Conservation (phyloP, 35 echinoderm and acorn worm species). For the Apostichopus californicus region DNA sequence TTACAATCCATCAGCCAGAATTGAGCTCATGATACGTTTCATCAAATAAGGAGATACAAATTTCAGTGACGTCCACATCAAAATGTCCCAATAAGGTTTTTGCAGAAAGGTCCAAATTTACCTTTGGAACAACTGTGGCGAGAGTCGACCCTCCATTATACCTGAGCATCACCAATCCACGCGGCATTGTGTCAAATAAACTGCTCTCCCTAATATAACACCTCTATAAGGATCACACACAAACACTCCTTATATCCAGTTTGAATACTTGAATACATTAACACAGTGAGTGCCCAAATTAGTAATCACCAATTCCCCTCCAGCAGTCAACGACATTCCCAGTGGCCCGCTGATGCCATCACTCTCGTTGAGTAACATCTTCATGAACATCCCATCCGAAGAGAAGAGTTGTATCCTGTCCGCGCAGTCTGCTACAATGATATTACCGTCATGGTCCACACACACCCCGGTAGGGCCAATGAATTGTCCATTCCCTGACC, state of each 20-base stretch:
- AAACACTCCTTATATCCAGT: constrained; percentile 66
- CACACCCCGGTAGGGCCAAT: constrained; percentile 98
- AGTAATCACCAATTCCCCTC: constrained; percentile 91
- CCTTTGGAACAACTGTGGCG: not conserved
- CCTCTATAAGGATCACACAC: not conserved
- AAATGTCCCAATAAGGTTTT: too few species aligned
- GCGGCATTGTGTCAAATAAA: not conserved
- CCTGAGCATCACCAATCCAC: not conserved
- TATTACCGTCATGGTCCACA: constrained; percentile 92
- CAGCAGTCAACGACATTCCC: constrained; percentile 75
- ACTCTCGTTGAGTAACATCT: constrained; percentile 76
- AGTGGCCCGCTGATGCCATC: constrained; percentile 96
- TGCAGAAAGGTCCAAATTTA: too few species aligned
- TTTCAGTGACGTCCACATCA: too few species aligned
- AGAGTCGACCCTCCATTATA: not conserved
- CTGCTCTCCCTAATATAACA: not conserved
- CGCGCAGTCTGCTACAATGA: constrained; percentile 96
- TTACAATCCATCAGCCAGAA: too few species aligned
- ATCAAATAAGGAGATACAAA: too few species aligned
- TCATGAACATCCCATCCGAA: constrained; percentile 84
- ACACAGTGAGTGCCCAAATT: constrained; percentile 98
- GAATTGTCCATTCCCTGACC: constrained; percentile 92
- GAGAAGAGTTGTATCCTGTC: constrained; percentile 94
- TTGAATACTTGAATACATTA: constrained; percentile 94
- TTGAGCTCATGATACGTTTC: too few species aligned